Conservation (phyloP, 1,140 invertebrate genomes). For the Penaeus indicus region DNA sequence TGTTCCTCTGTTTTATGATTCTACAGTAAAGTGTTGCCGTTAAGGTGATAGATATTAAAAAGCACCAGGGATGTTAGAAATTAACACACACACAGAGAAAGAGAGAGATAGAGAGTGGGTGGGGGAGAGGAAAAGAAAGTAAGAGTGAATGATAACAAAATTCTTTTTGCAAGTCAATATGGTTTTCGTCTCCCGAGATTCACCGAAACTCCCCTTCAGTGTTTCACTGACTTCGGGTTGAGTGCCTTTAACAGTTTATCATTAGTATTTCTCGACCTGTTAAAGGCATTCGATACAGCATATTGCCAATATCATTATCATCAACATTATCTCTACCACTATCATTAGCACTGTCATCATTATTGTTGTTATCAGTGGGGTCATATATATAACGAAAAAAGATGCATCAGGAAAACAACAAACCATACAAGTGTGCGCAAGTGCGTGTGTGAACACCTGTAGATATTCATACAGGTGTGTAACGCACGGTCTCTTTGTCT, state of each 20-base stretch:
- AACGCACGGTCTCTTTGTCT: too few relatives aligned
- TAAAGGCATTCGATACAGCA: neutral
- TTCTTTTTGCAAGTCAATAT: too few relatives aligned
- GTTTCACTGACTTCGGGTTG: neutral
- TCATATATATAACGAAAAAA: too few relatives aligned
- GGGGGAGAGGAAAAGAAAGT: neutral
- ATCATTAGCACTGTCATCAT: neutral
- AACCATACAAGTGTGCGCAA: too few relatives aligned
- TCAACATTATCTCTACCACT: neutral
- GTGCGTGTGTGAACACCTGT: too few relatives aligned
- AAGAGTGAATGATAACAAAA: too few relatives aligned
- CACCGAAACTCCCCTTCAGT: too few relatives aligned
- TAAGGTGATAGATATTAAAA: neutral
- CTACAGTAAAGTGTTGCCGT: neutral
- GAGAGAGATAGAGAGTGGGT: slow-evolving; percentile 16
- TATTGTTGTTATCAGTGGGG: neutral
- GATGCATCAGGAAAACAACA: too few relatives aligned
- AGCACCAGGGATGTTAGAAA: neutral
- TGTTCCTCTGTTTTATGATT: too few relatives aligned
- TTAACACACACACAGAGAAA: neutral
- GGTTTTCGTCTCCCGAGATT: too few relatives aligned
- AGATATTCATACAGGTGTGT: too few relatives aligned
- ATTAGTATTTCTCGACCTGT: neutral
- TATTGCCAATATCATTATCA: neutral
- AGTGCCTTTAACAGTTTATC: neutral